Evolutionary conservation across 2,888 invertebrate species (phyloP).

Genomic region (Chironomus riparius): DNA sequence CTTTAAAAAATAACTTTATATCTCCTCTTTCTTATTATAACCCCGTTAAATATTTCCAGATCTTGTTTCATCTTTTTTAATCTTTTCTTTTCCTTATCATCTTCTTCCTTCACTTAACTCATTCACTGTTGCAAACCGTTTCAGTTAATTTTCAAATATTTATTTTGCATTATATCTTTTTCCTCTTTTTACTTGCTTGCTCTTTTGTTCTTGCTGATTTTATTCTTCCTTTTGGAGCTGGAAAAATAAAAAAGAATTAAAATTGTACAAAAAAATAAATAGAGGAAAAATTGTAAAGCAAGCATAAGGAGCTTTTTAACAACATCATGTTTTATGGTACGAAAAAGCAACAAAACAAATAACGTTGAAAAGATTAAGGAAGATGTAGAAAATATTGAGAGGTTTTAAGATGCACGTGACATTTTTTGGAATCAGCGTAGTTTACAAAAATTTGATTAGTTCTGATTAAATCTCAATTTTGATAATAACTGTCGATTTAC

Average conservation of each 20-base stretch:
- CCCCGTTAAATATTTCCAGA: not conserved
- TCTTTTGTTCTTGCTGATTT: too few species aligned
- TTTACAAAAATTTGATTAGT: too few species aligned
- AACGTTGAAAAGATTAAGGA: not conserved
- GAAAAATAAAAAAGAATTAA: too few species aligned
- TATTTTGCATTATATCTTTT: slow-evolving; percentile 23
- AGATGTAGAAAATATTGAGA: not conserved
- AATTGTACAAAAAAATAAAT: not conserved
- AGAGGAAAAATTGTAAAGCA: not conserved
- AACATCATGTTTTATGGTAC: not conserved
- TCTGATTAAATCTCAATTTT: too few species aligned
- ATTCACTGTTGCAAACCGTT: not conserved
- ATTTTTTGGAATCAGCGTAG: too few species aligned
- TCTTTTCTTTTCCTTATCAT: not conserved
- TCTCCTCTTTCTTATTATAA: too few species aligned
- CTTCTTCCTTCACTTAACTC: not conserved
- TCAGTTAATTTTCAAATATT: slow-evolving; percentile 26
- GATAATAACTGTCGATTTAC: too few species aligned
- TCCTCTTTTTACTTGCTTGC: not conserved
- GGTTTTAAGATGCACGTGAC: too few species aligned
- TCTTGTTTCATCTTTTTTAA: too few species aligned
- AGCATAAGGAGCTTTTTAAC: not conserved
- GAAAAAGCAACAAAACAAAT: not conserved
- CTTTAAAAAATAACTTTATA: too few species aligned
- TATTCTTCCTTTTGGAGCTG: too few species aligned